Percentiles rank a stretch among this genome's conserved stretches.
Evolutionary conservation across 1,140 invertebrate genomes (phyloP).

Genomic region (Cardiocondyla obscurior): DNA sequence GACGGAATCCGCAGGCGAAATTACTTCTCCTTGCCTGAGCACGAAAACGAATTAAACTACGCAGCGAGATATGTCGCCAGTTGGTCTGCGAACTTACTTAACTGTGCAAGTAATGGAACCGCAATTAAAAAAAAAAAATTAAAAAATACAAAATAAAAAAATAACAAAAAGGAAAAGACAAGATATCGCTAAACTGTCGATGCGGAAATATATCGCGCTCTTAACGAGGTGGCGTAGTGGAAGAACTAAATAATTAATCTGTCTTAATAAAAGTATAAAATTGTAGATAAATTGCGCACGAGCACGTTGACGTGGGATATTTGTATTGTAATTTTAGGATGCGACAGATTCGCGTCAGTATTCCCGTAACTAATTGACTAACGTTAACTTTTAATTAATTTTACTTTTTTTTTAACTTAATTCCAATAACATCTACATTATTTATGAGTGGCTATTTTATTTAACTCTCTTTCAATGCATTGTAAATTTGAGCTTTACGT

Average conservation of each 20-base stretch:
- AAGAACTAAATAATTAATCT: conserved; percentile 6
- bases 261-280: neutral
- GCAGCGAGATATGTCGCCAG: conserved; percentile 9
- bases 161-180: neutral
- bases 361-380: neutral
- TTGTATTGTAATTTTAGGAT: neutral
- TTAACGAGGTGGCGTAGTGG: neutral
- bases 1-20: conserved; percentile 33
- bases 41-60: conserved; percentile 53
- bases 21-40: conserved; percentile 41
- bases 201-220: neutral
- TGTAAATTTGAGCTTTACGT: neutral
- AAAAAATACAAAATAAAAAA: too few species aligned
- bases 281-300: conserved; percentile 4
- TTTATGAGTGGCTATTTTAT: neutral
- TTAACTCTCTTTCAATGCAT: neutral
- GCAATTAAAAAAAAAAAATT: neutral
- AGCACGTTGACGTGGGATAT: neutral
- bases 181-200: neutral
- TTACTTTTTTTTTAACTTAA: neutral
- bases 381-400: neutral
- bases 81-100: conserved; percentile 10
- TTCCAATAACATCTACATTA: neutral
- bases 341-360: neutral
- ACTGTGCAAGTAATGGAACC: neutral